Base-by-base conservation (phyloP, 2,113 vertebrate species). In the Platysternon megacephalum region DNA sequence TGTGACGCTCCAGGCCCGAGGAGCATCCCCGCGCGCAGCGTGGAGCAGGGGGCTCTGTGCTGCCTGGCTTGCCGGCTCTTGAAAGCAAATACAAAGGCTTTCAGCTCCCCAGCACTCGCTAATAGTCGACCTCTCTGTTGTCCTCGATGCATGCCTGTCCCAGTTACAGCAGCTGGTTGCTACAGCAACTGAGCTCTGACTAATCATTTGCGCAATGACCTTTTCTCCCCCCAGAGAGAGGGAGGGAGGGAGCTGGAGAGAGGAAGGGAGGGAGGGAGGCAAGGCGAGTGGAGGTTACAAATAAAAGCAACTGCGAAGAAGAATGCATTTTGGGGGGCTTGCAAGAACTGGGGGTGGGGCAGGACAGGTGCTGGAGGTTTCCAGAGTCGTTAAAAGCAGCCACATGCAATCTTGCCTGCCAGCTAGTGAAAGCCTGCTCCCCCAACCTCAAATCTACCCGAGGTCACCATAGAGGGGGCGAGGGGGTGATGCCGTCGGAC, bases 171-270 rank as follows among this genome's bases (percentile, higher is more conserved):
- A 98, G 98, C 97, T 97, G 97, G 99, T 99, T 99, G 98, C 99
- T 97, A 99, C 98, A 98, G 99, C 98, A 99, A 99, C 99, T 98
- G 98, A 98, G 98, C 99, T 99, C 99, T 99, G 99, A 99, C 98
- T 99, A 99, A 99, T 99, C 98, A 99, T 99, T 99, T 99, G 99
- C 99, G 99, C 99, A 99, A 99, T 99, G 99, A 99, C 99, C 99
- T 99, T 99, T 99, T 98, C 98, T 99, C 99, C 99, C 99, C 99
- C 98, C 98, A 98, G 98, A 98, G 98, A 98, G 98, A 98, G 97
- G 93, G 98, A 98, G 97, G 97, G 97, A 97, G 97, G 97, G 96
- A 97, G 98, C 94, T 92, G 86, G 91, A 91, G 94, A 91, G 95
- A 94, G 97, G 35, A 46, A 56, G 89, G 68, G 24, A 79, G n/a